A percentile compares a stretch with the other conserved stretches of the same genome.
Conservation (phyloP, 2,888 invertebrate genomes). For the Sminthurinus aureus region DNA sequence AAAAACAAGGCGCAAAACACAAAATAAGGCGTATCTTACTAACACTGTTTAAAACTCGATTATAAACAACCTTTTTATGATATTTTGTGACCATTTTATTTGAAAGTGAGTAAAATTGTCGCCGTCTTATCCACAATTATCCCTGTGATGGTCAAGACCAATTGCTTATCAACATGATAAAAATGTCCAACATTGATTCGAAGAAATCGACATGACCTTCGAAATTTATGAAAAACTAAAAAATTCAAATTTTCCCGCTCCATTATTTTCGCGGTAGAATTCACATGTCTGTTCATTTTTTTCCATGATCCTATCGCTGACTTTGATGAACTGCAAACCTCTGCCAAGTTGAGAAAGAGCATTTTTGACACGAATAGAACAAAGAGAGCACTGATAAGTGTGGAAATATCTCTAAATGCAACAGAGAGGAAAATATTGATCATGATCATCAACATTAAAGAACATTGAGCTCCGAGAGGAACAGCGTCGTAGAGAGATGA, state of each 20-base stretch:
- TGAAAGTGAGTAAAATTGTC: too few relatives aligned
- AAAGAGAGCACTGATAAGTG: neutral
- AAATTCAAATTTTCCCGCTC: too few relatives aligned
- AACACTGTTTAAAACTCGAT: too few relatives aligned
- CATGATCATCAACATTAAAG: neutral
- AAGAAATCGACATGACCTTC: neutral
- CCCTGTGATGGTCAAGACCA: neutral
- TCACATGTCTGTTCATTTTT: neutral
- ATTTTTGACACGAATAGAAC: neutral
- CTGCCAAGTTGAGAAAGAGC: neutral
- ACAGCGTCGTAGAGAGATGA: neutral
- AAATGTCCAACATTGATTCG: neutral
- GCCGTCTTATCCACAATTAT: neutral
- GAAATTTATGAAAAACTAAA: slow-evolving; percentile 26
- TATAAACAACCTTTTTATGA: too few relatives aligned
- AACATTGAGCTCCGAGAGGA: neutral
- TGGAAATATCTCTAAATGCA: too few relatives aligned
- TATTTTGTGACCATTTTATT: too few relatives aligned
- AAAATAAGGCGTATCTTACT: too few relatives aligned
- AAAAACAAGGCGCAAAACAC: too few relatives aligned
- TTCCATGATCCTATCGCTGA: neutral
- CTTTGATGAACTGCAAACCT: neutral
- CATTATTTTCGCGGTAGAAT: too few relatives aligned
- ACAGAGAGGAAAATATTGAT: neutral
- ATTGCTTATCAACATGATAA: neutral